Evolutionary conservation across 2,113 vertebrate genomes (phyloP), one percentile per base, ranked within the genome.

Genomic region (Symphodus melops): DNA sequence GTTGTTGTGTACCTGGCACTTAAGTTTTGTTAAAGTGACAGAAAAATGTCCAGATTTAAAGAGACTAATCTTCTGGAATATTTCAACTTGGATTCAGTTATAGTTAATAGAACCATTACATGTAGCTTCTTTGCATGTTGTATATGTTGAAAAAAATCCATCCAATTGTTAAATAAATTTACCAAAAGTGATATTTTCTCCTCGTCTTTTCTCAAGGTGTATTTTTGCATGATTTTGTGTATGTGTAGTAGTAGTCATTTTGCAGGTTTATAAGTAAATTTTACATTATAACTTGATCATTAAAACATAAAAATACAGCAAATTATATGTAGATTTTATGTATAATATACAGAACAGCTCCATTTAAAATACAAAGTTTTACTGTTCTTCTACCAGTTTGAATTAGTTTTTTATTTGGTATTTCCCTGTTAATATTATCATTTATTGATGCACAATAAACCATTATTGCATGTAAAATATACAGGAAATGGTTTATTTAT

Each of bases 331-430:
- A 60, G n/a, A 60, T 42, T 42, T 42, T 60, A 60, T 44, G 70
- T 73, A 63, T 73, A 56, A 73, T 46, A 73, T 56, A 73, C 70
- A 56, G 51, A 63, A 55, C 39, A 63, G 19, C 37, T 62, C 69
- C 17, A 62, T 44, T 60, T 72, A 61, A 62, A 72, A 72, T 62
- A 28, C 57, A 60, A 62, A 62, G 58, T 72, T 72, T 42, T 23
- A 63, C 48, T 72, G 66, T 68, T 46, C 46, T 10, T 54, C 0
- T 23, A 72, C 49, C 49, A 72, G 10, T 44, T 54, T 55, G 21
- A 72, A 72, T 63, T 52, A 28, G 66, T 39, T 39, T 70, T 49
- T 70, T 25, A 28, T 51, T 19, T 51, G 20, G 51, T 59, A 49
- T 59, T 51, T 70, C 57, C 20, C 57, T 44, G 69, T 62, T 54